Evolutionary conservation across 2,888 invertebrate species (phyloP).

Genomic region (Endotricha flammealis): DNA sequence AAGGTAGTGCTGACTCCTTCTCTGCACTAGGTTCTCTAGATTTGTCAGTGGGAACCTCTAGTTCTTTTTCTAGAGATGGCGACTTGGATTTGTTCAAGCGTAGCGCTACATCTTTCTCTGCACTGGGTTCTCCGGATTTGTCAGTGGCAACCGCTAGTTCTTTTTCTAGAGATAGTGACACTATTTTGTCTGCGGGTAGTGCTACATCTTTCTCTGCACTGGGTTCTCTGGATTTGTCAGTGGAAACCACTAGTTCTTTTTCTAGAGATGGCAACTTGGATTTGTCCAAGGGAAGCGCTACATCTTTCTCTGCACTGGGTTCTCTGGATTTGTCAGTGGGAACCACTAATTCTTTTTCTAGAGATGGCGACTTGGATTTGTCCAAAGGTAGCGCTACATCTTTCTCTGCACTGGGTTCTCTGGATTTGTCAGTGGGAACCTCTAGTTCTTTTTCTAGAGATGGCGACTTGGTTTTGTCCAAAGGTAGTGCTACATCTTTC

Average conservation of each 20-base stretch:
- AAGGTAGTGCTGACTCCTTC: not conserved
- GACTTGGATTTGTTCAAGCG: conserved; percentile 11
- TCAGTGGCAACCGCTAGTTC: conserved; percentile 2
- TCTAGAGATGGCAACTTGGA: conserved; percentile 7
- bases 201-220: conserved; percentile 11
- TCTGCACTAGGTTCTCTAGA: conserved; percentile 12
- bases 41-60: not conserved
- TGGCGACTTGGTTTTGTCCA: conserved; percentile 5
- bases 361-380: conserved; percentile 10
- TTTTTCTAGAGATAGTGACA: conserved; percentile 6
- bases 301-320: conserved; percentile 9
- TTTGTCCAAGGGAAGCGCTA: not conserved
- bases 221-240: conserved; percentile 8
- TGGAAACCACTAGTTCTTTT: conserved; percentile 1
- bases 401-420: conserved; percentile 6
- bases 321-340: conserved; percentile 4
- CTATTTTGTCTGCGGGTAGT: not conserved
- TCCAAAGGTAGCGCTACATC: conserved; percentile 5
- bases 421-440: conserved; percentile 6
- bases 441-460: conserved; percentile 8
- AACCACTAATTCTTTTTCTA: conserved; percentile 2
- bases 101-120: conserved; percentile 9
- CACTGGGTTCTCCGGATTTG: conserved; percentile 13
- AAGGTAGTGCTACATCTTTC: conserved; percentile 4
- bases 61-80: conserved; percentile 8